These are phyloP conservation scores for Peromyscus californicus DNA, from an alignment of 2,113 vertebrate genomes.

Conservation along the genomic window DNA sequence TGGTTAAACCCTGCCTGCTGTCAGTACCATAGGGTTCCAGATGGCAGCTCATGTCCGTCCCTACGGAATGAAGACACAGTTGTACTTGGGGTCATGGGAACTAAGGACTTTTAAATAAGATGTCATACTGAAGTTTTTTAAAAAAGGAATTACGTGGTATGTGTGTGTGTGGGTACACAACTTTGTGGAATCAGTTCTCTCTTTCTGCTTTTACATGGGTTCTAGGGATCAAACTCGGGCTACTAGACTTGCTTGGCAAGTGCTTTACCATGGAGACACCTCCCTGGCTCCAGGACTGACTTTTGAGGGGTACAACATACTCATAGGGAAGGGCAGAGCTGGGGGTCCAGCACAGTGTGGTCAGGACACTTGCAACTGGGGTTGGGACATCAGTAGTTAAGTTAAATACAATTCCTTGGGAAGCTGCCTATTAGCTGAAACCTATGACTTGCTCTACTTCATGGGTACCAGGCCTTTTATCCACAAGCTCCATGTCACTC, in stretches of 20 bases:
- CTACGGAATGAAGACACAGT: conserved; percentile 71
- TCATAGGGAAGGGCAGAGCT: conserved; percentile 38
- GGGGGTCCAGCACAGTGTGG: not conserved
- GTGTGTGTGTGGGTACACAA: not conserved
- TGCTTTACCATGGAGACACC: not conserved
- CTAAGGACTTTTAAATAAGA: not conserved
- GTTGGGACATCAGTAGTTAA: not conserved
- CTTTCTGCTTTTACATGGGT: not conserved
- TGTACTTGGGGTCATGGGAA: conserved; percentile 68
- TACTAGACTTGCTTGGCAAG: not conserved
- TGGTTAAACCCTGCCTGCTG: conserved; percentile 77
- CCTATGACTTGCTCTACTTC: not conserved
- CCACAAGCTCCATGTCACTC: not conserved
- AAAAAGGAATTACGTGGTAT: not conserved
- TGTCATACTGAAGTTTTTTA: not conserved
- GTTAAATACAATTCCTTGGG: not conserved
- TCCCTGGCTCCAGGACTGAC: not conserved
- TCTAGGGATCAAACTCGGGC: not conserved
- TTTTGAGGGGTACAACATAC: conserved; percentile 54
- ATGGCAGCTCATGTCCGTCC: conserved; percentile 63
- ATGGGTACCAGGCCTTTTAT: not conserved
- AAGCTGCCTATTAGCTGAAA: not conserved
- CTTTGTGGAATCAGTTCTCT: not conserved
- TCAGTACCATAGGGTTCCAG: conserved; percentile 69
- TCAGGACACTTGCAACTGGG: not conserved